Percentiles rank a stretch among this genome's conserved stretches.
Evolutionary conservation across 1,140 invertebrate genomes (phyloP).

Genomic region (Ceratosolen solmsi): DNA sequence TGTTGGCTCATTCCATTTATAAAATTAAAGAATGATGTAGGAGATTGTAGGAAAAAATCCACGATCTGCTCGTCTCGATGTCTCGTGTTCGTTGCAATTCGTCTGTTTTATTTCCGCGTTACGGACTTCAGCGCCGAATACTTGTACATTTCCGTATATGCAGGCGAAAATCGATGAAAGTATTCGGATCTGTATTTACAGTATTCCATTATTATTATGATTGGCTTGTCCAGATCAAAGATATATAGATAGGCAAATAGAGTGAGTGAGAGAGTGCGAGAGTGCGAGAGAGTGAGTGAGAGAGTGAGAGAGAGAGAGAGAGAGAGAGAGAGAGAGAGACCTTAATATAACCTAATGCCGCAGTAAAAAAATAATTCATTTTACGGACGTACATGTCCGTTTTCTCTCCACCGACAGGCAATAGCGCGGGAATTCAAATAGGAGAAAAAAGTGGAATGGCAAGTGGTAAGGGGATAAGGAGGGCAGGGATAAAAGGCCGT

Average conservation of each 20-base stretch:
- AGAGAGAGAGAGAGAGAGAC: not conserved
- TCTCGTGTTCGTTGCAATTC: not conserved
- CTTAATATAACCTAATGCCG: conserved; percentile 54
- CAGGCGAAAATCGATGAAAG: not conserved
- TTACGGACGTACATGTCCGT: conserved; percentile 24
- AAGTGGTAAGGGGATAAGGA: not conserved
- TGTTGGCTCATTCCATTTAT: not conserved
- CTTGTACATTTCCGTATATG: not conserved
- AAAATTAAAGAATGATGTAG: not conserved
- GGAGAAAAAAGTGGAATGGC: not conserved
- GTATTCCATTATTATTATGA: conserved; percentile 61
- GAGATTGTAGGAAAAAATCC: no score
- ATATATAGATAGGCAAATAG: no score
- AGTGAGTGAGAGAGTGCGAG: not conserved
- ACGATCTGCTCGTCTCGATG: no score
- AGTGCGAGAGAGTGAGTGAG: no score
- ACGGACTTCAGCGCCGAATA: not conserved
- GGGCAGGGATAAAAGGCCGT: not conserved
- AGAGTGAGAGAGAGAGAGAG: no score
- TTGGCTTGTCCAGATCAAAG: not conserved
- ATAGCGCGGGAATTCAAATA: no score
- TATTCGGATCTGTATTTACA: conserved; percentile 53
- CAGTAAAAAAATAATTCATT: conserved; percentile 61
- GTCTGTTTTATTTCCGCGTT: not conserved
- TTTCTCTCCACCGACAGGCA: not conserved